Base-by-base conservation (phyloP, 2,888 invertebrate genomes). In the Andrena chrysosceles region DNA sequence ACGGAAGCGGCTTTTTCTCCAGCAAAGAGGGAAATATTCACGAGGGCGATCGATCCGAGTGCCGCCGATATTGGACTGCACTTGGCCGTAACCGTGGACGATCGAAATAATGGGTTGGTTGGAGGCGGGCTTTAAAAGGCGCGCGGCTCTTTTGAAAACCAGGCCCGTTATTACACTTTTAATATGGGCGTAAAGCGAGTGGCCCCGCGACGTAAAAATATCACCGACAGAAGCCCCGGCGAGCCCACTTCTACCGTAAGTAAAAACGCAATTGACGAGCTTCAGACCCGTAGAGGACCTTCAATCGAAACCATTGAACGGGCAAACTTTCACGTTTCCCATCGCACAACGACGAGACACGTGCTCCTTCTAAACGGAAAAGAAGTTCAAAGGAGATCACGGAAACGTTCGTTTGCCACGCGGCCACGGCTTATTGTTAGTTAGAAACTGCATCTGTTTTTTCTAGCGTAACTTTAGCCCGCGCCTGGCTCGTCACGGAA, bases 361-460 rank as follows among this genome's bases (percentile, higher is more conserved):
- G 42, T 4, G 42, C 0, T 42, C 74, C 73, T 78, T 81, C 67
- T 63, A 72, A 83, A 84, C 81, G 64, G 68, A 74, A 83, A 66
- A 78, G 73, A 70, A 85, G 86, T 86, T 87, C 84, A 87, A 89
- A 89, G 89, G 77, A 83, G 54, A 74, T 85, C 84, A 85, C 80
- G 85, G 59, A 83, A 87, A 77, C 72, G 78, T 54, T 72, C 49
- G 63, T 70, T 49, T 16, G 49, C 8, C 33, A n/a, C 70, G 29
- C 42, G 23, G 23, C n/a, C 29, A 31, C 26, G 54, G 59, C 52
- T 42, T n/a, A n/a, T n/a, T n/a, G n/a, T n/a, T 42, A 42, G 42
- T 72, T 60, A 13, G 71, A 66, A 77, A 77, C 66, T 26, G 60
- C 60, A 60, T 66, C 66, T 64, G 42, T 56, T 52, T 26, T 68